Base-by-base conservation (phyloP, 2,888 invertebrate species). In the Cantharis rustica region DNA sequence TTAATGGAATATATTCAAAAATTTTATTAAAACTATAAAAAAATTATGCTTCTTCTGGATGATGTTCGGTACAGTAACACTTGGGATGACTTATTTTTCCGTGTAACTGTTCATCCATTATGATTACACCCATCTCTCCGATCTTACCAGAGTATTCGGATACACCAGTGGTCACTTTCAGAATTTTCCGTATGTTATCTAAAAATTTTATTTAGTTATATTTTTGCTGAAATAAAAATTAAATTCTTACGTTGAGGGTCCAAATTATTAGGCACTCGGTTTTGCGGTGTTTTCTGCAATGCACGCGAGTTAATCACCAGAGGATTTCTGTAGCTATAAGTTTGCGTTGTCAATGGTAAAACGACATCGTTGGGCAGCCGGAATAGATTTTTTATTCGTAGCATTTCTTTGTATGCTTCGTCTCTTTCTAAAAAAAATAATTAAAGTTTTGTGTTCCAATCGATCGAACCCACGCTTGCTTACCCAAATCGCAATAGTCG, bases 401-500 rank as follows among this genome's bases (percentile, higher is more conserved):
- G 5, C 66, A 77, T 72, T 47, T 76, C 76, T 27, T 75, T 75
- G 13, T 71, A 75, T 2, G 15, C 69, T 63, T 63, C 64, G 16
- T 75, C 71, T 63, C 66, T 76, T 68, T 20, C 75, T 79, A 27
- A 27, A 23, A 23, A 23, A 23, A 23, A 23, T 0, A 23, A 23
- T 23, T 7, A 9, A 9, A 23, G 23, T 23, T 9, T 7, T 7
- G 23, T 23, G 9, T 1, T 0, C 5, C 7, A 23, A 9, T 23
- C 0, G 17, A 23, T 1, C 23, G 23, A 23, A 1, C 9, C 9
- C 9, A n/a, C n/a, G 20, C 20, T 20, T 20, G 20, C 16, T 81
- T 83, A 89, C 89, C 86, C 78, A 86, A 83, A 73, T 88, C 86
- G 79, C 92, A 90, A 82, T 86, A 93, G 84, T 93, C 93, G 1